Percentiles rank a stretch among this genome's conserved stretches.
These are phyloP conservation scores for Mystacides longicornis DNA, from an alignment of 2,888 invertebrate genomes.

Conservation along the genomic window DNA sequence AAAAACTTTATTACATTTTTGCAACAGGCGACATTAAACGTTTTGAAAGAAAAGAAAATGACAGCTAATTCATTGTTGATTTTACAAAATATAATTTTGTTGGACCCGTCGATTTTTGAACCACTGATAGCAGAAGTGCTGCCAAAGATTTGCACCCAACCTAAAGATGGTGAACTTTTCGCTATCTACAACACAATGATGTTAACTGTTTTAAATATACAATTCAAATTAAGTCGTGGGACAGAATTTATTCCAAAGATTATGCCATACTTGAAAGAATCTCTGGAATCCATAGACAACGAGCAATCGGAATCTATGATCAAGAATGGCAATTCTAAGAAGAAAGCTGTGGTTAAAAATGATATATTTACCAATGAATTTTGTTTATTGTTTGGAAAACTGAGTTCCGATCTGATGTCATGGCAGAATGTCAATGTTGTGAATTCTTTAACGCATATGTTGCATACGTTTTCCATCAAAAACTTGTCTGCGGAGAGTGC, in stretches of 20 bases:
- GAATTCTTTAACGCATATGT: slow-evolving; percentile 37
- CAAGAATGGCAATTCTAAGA: slow-evolving; percentile 30
- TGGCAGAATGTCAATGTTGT: slow-evolving; percentile 42
- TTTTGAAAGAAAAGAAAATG: slow-evolving; percentile 39
- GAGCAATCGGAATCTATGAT: slow-evolving; percentile 36
- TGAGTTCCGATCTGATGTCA: slow-evolving; percentile 43
- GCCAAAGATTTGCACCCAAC: slow-evolving; percentile 36
- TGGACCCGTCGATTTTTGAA: slow-evolving; percentile 42
- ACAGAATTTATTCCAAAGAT: slow-evolving; percentile 38
- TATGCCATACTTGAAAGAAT: slow-evolving; percentile 36
- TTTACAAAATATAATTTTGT: slow-evolving; percentile 37
- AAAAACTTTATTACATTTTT: slow-evolving; percentile 39
- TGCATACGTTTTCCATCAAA: slow-evolving; percentile 38
- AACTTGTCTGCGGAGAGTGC: slow-evolving; percentile 38
- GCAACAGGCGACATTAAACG: slow-evolving; percentile 38
- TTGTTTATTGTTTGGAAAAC: slow-evolving; percentile 38
- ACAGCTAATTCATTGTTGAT: slow-evolving; percentile 39
- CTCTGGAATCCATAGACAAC: slow-evolving; percentile 37
- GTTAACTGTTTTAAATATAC: slow-evolving; percentile 38
- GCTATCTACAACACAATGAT: slow-evolving; percentile 27
- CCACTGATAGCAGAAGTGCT: slow-evolving; percentile 37
- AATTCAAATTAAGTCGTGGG: slow-evolving; percentile 43
- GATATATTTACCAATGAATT: slow-evolving; percentile 40
- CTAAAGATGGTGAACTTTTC: slow-evolving; percentile 27
- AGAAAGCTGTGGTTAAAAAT: slow-evolving; percentile 35